These are phyloP conservation scores for Druceiella hillmani DNA, from an alignment of 2,888 invertebrate species.

Conservation along the genomic window DNA sequence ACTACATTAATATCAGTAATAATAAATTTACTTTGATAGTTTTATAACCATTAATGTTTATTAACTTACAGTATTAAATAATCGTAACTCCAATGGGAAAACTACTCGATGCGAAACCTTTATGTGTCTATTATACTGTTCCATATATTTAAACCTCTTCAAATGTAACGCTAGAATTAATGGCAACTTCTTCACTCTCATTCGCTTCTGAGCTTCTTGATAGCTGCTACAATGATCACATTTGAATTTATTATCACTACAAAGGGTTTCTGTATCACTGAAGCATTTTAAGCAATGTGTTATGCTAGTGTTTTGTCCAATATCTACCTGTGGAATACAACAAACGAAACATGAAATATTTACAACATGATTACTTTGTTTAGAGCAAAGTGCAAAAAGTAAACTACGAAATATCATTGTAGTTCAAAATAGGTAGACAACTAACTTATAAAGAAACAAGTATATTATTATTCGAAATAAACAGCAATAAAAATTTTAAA, in stretches of 20 bases:
- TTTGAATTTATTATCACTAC: constrained; percentile 99
- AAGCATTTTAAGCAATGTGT: constrained; percentile 97
- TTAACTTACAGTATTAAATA: constrained; percentile 89
- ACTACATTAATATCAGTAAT: constrained; percentile 7
- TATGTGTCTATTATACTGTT: constrained; percentile 96
- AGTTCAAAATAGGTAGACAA: too few species aligned
- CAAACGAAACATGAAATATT: too few species aligned
- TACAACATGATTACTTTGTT: too few species aligned
- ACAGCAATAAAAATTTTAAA: too few species aligned
- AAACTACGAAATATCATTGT: too few species aligned
- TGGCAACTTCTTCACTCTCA: constrained; percentile 97
- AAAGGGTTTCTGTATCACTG: constrained; percentile 97
- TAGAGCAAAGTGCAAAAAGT: too few species aligned
- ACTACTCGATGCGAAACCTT: constrained; percentile 99
- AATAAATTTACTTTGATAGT: constrained; percentile 11
- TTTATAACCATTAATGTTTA: constrained; percentile 8
- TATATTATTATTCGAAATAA: too few species aligned
- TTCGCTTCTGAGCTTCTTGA: constrained; percentile 97
- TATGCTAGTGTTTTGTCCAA: constrained; percentile 98
- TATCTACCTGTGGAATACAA: constrained; percentile 97
- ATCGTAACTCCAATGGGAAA: constrained; percentile 93
- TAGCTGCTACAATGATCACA: constrained; percentile 99
- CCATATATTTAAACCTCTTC: constrained; percentile 97
- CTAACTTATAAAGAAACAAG: too few species aligned
- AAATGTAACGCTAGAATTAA: constrained; percentile 96